Conservation (phyloP, 1,140 invertebrate genomes). For the Papilio polyxenes region DNA sequence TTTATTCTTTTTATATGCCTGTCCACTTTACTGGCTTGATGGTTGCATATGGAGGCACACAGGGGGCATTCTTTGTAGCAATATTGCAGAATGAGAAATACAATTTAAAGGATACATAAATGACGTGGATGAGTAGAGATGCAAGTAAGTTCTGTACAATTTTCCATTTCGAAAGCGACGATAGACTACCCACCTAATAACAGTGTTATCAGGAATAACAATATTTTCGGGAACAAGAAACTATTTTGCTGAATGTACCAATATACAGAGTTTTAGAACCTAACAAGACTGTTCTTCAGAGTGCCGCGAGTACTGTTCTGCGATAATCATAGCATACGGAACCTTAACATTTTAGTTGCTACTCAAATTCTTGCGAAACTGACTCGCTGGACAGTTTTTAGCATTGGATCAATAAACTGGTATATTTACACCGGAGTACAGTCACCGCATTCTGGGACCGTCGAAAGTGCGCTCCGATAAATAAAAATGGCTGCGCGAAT, state of each 20-base stretch:
- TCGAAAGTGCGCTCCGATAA: constrained; percentile 45
- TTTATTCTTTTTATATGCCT: background rate
- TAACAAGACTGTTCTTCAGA: background rate
- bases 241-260: too few species aligned
- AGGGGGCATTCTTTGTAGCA: background rate
- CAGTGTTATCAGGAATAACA: too few species aligned
- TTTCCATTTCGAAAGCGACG: background rate
- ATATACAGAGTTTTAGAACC: background rate
- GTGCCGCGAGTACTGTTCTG: background rate
- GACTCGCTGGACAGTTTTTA: background rate
- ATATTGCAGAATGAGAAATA: background rate
- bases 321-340: background rate
- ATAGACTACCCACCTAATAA: background rate
- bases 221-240: background rate
- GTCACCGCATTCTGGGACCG: constrained; percentile 17
- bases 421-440: constrained; percentile 26
- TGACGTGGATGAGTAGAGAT: background rate
- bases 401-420: constrained; percentile 38
- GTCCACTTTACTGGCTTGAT: constrained; percentile 9
- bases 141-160: background rate
- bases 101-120: background rate
- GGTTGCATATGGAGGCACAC: background rate
- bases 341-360: background rate
- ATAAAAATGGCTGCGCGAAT: constrained; percentile 56
- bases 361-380: background rate